Percentiles rank a stretch among this genome's conserved stretches.
Conservation (phyloP, 2,888 invertebrate genomes). For the Pteria penguin region DNA sequence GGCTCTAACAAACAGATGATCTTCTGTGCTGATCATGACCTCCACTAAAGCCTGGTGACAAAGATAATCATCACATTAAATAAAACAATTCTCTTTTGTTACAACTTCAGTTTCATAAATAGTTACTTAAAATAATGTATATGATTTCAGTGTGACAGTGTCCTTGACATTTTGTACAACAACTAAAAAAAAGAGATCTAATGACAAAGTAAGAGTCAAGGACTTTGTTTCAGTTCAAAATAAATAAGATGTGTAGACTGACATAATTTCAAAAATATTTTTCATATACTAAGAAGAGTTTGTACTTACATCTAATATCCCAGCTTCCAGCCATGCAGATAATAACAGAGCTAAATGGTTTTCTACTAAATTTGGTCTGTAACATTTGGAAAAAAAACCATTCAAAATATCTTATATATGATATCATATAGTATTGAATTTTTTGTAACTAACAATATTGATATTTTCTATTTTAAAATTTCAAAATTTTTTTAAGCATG, state of each 20-base stretch:
- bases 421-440: too few species aligned
- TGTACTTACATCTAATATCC: constrained; percentile 85
- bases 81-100: too few species aligned
- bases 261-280: neutral
- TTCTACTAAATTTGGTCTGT: constrained; percentile 93
- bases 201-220: neutral
- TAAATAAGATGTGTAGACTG: neutral
- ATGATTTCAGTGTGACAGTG: too few species aligned
- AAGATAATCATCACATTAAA: too few species aligned
- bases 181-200: neutral
- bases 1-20: constrained; percentile 93
- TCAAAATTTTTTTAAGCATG: neutral
- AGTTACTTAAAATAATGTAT: too few species aligned
- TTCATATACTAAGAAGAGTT: neutral
- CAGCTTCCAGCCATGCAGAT: constrained; percentile 92
- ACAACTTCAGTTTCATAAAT: too few species aligned
- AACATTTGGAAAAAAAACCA: constrained; percentile 45
- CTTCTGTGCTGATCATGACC: constrained; percentile 91
- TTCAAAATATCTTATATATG: too few species aligned
- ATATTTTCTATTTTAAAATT: neutral
- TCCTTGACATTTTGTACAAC: too few species aligned
- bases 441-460: neutral
- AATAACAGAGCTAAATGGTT: constrained; percentile 93
- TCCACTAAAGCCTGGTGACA: constrained; percentile 89
- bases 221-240: neutral